These are phyloP conservation scores for Phaethon lepturus DNA, from an alignment of 2,113 vertebrate genomes.

Conservation along the genomic window DNA sequence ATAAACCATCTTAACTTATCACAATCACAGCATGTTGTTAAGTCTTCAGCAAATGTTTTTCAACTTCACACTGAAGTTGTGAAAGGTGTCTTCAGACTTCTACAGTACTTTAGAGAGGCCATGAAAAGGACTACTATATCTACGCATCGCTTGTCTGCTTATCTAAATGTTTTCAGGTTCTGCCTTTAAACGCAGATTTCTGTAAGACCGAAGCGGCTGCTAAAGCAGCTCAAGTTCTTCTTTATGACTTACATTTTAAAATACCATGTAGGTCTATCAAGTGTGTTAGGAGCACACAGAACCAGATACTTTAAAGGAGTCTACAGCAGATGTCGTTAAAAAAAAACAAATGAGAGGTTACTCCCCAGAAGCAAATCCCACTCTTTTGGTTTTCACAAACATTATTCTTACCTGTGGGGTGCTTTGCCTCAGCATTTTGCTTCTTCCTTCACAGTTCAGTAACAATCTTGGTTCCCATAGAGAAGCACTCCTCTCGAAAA, in stretches of 20 bases:
- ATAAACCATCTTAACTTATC: constrained; percentile 25
- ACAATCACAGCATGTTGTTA: background rate
- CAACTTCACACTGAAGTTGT: background rate
- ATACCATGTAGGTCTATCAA: accelerated
- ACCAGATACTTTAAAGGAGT: background rate
- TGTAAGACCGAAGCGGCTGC: background rate
- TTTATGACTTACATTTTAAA: background rate
- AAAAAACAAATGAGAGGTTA: background rate
- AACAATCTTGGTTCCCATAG: background rate
- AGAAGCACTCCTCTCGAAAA: background rate
- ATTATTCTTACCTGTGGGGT: background rate
- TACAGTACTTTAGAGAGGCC: background rate
- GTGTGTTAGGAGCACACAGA: background rate
- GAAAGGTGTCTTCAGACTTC: constrained; percentile 21
- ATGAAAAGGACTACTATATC: background rate
- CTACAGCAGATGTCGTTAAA: background rate
- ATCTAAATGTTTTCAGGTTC: background rate
- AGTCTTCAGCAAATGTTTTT: constrained; percentile 33
- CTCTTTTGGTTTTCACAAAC: background rate
- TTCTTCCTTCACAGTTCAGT: background rate
- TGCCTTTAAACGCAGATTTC: background rate
- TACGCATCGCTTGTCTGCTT: background rate
- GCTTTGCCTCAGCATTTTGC: background rate
- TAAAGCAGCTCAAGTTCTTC: background rate
- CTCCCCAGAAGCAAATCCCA: background rate